Evolutionary conservation across 2,113 vertebrate genomes (phyloP).

Genomic region (Hucho hucho): DNA sequence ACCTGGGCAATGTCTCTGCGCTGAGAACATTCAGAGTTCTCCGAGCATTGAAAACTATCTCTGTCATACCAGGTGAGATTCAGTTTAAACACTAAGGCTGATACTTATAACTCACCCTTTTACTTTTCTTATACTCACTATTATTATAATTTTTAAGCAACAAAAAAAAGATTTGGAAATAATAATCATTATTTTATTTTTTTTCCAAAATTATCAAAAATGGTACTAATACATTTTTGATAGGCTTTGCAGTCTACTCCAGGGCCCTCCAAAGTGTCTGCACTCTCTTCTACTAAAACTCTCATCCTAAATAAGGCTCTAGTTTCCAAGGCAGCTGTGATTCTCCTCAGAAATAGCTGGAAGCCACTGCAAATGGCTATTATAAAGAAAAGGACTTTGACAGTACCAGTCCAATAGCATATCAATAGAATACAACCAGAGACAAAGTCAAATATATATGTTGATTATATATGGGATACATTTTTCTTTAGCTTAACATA

Average conservation of each 20-base stretch:
- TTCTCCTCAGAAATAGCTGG: constrained; percentile 47
- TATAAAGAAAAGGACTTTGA: constrained; percentile 20
- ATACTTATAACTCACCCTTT: constrained; percentile 49
- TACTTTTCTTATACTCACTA: constrained; percentile 40
- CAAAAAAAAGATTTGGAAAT: constrained; percentile 40
- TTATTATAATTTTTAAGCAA: constrained; percentile 33
- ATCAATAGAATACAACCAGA: constrained; percentile 9
- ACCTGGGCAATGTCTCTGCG: constrained; percentile 99
- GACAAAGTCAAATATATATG: constrained; percentile 3
- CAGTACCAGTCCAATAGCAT: constrained; percentile 10
- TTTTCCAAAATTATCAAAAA: constrained; percentile 71
- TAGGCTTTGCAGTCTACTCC: constrained; percentile 87
- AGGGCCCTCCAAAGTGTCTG: constrained; percentile 59
- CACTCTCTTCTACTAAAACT: constrained; percentile 60
- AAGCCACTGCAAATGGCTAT: constrained; percentile 21
- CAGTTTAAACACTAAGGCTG: constrained; percentile 83
- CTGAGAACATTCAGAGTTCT: constrained; percentile 99
- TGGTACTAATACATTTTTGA: constrained; percentile 75
- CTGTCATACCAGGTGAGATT: constrained; percentile 99
- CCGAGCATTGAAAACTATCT: constrained; percentile 99
- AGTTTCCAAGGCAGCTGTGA: constrained; percentile 58
- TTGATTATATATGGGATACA: constrained; percentile 15
- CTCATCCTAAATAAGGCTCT: constrained; percentile 43
- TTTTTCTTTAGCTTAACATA: background rate
- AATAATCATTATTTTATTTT: constrained; percentile 41